phyloP scores from a whole-genome alignment of 2,888 invertebrate species.

The Hemaris fuciformis region DNA sequence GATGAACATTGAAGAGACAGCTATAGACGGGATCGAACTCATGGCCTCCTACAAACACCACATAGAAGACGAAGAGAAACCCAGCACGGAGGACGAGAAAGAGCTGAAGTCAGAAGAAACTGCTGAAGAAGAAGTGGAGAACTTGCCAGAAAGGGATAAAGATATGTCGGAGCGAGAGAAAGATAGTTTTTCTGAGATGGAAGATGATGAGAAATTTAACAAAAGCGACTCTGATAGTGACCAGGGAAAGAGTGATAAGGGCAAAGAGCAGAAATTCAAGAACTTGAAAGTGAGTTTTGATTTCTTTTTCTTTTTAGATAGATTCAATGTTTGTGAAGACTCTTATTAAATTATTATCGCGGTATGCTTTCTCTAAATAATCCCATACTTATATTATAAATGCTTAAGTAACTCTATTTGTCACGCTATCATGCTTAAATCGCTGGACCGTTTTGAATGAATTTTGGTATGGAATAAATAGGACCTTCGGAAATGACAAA shows the following conservation, averaged over 20 bases:
- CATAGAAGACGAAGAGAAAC: constrained; percentile 66
- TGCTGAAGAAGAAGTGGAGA: constrained; percentile 55
- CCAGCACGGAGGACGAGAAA: constrained; percentile 67
- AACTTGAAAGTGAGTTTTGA: constrained; percentile 61
- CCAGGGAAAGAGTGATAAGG: constrained; percentile 51
- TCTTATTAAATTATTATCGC: neutral
- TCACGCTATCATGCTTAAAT: too few species aligned
- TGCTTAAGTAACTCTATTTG: too few species aligned
- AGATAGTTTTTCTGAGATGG: constrained; percentile 76
- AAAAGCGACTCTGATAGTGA: constrained; percentile 76
- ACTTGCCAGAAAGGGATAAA: constrained; percentile 53
- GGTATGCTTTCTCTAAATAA: neutral
- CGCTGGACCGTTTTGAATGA: too few species aligned
- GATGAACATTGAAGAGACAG: constrained; percentile 73
- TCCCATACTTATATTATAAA: too few species aligned
- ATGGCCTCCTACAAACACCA: constrained; percentile 68
- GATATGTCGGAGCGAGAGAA: constrained; percentile 58
- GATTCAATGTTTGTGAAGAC: neutral
- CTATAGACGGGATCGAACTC: constrained; percentile 76
- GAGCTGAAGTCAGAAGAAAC: constrained; percentile 59
- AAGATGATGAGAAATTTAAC: constrained; percentile 74
- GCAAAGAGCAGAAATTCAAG: constrained; percentile 61
- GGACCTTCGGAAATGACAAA: too few species aligned
- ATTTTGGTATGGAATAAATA: too few species aligned
- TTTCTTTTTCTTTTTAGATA: neutral